Evolutionary conservation across 23 tunicate species (phyloP).

Genomic region (Halocynthia roretzi): DNA sequence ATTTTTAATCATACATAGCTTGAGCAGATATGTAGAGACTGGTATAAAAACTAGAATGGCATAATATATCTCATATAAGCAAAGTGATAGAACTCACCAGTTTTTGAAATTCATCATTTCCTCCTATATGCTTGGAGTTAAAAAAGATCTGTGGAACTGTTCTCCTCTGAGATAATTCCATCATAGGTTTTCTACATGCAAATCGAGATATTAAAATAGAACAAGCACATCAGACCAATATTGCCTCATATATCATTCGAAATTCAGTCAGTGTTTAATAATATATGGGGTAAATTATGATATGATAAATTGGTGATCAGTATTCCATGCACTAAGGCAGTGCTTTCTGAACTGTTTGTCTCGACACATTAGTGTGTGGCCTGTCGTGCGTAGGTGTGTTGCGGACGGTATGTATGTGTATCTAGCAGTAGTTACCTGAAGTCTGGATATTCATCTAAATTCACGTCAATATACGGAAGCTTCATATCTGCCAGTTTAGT

Average conservation of each 20-base stretch:
- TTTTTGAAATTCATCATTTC: constrained; percentile 65
- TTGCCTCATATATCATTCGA: background rate
- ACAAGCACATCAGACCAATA: background rate
- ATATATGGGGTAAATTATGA: too few relatives aligned
- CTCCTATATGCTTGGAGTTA: constrained; percentile 78
- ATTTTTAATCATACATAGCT: background rate
- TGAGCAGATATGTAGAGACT: background rate
- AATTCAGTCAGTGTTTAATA: too few relatives aligned
- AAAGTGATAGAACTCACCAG: constrained; percentile 14
- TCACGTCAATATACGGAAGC: constrained; percentile 43
- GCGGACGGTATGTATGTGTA: too few relatives aligned
- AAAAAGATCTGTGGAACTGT: constrained; percentile 90
- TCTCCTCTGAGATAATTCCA: constrained; percentile 25
- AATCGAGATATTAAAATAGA: background rate
- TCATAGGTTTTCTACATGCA: constrained; percentile 24
- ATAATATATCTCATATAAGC: background rate
- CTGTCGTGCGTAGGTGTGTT: too few relatives aligned
- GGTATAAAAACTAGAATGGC: background rate
- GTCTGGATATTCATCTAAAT: constrained; percentile 41
- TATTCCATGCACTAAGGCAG: too few relatives aligned
- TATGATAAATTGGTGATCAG: too few relatives aligned
- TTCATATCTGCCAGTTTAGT: constrained; percentile 40
- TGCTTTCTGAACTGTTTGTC: too few relatives aligned
- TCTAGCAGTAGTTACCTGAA: background rate
- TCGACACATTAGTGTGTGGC: too few relatives aligned